Evolutionary conservation across 2,888 invertebrate genomes (phyloP).

Genomic region (Andrena camellia): DNA sequence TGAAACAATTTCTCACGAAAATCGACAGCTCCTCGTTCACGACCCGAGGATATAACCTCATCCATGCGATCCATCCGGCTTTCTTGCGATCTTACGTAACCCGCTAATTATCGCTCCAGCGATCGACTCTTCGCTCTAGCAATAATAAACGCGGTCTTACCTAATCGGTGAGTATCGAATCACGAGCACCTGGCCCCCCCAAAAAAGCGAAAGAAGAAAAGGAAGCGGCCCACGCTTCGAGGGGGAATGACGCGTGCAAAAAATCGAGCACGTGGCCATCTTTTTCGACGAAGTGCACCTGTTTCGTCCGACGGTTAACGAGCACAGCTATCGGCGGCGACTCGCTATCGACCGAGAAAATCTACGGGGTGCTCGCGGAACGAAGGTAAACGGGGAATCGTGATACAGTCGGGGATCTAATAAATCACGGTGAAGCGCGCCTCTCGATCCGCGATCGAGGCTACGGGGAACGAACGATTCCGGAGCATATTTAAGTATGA

Average conservation of each 20-base stretch:
- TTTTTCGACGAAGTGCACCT: conserved; percentile 38
- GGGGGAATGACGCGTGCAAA: background rate
- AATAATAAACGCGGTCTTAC: conserved; percentile 46
- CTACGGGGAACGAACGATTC: conserved; percentile 28
- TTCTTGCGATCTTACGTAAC: conserved; percentile 59
- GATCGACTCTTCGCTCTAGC: conserved; percentile 51
- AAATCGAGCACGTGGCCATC: conserved; percentile 22
- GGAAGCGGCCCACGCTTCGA: background rate
- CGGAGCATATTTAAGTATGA: conserved; percentile 24
- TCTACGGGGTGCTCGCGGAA: conserved; percentile 28
- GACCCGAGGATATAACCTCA: conserved; percentile 27
- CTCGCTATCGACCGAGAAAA: conserved; percentile 50
- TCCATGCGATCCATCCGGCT: conserved; percentile 45
- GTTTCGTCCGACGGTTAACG: conserved; percentile 27
- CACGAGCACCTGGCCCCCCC: background rate
- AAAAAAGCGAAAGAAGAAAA: conserved; percentile 13
- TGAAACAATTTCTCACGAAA: conserved; percentile 36
- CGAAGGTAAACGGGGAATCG: conserved; percentile 37
- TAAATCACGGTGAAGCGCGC: conserved; percentile 56
- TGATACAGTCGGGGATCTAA: conserved; percentile 47
- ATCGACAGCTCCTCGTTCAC: conserved; percentile 24
- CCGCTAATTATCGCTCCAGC: conserved; percentile 54
- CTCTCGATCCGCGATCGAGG: conserved; percentile 29
- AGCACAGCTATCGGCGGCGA: conserved; percentile 13
- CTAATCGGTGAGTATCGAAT: conserved; percentile 39